A percentile compares a stretch with the other conserved stretches of the same genome.
Evolutionary conservation across 23 tunicate species (phyloP).

Genomic region (Trididemnum miniatum): DNA sequence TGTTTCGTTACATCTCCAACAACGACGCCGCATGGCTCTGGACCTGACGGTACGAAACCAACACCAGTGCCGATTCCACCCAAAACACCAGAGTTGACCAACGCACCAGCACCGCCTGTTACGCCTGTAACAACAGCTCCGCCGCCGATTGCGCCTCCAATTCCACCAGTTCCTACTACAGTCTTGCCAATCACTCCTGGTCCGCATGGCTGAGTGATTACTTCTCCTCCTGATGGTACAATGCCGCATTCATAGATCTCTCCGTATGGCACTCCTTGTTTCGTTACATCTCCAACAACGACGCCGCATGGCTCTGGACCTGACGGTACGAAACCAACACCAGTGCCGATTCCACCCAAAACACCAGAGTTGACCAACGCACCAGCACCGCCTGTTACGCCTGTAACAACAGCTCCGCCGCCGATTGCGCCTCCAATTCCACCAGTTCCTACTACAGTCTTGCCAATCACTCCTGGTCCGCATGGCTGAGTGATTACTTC

Average conservation of each 20-base stretch:
- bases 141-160: neutral
- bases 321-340: neutral
- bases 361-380: neutral
- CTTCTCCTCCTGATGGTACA: neutral
- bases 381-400: neutral
- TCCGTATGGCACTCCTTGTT: neutral
- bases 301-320: slow-evolving; percentile 1
- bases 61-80: neutral
- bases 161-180: neutral
- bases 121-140: neutral
- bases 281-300: neutral
- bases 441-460: neutral
- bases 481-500: neutral
- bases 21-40: neutral
- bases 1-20: neutral
- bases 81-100: neutral
- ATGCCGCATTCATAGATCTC: neutral
- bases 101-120: neutral
- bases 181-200: slow-evolving; percentile 1
- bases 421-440: neutral
- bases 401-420: neutral
- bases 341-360: neutral
- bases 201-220: neutral
- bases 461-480: slow-evolving; percentile 1
- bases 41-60: neutral